These are phyloP conservation scores for Rotaria sp. DNA, from an alignment of 2,888 invertebrate species.

Conservation along the genomic window DNA sequence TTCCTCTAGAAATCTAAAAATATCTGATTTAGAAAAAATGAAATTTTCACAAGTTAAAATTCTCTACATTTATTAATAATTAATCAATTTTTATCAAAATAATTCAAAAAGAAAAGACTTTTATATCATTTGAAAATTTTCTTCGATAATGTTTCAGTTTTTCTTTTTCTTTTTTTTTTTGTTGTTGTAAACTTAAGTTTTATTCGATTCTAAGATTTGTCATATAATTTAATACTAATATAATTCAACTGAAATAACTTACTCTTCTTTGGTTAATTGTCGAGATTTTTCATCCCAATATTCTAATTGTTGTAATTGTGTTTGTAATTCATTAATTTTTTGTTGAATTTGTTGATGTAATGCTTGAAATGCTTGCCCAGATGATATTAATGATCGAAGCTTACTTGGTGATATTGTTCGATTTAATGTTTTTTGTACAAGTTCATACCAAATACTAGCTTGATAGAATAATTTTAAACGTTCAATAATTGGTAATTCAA, in stretches of 20 bases:
- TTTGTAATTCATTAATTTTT: background rate
- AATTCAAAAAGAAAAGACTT: too few species aligned
- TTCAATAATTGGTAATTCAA: constrained; percentile 9
- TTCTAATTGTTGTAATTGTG: constrained; percentile 12
- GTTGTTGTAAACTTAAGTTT: too few species aligned
- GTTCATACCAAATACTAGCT: constrained; percentile 27
- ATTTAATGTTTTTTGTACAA: background rate
- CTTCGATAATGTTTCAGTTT: too few species aligned
- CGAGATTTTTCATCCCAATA: constrained; percentile 27
- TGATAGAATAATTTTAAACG: background rate
- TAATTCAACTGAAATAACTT: background rate
- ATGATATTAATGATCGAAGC: background rate
- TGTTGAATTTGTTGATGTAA: constrained; percentile 20
- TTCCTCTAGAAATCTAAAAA: too few species aligned
- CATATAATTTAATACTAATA: too few species aligned
- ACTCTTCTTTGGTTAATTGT: constrained; percentile 12
- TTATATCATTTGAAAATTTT: too few species aligned
- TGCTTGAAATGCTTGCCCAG: background rate
- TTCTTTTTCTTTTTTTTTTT: too few species aligned
- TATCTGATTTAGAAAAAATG: too few species aligned
- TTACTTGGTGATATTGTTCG: background rate
- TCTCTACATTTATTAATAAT: too few species aligned
- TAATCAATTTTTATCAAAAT: too few species aligned
- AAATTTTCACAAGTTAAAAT: too few species aligned
- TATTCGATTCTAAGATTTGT: too few species aligned